A percentile compares a stretch with the other conserved stretches of the same genome.
phyloP scores from a whole-genome alignment of 2,888 invertebrate species.

The Crossocerus cetratus region DNA sequence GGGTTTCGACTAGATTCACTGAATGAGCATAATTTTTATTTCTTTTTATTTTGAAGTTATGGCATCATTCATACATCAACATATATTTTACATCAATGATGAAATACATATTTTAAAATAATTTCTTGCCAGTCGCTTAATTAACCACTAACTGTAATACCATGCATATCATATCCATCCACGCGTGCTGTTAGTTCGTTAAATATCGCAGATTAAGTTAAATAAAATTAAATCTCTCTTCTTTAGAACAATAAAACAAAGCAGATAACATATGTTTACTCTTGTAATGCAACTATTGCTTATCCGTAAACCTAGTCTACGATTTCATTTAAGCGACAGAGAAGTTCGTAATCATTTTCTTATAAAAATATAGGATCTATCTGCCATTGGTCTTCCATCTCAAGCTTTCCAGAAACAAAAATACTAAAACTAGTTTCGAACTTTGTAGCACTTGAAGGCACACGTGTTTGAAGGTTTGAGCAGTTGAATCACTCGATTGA shows the following conservation, averaged over 20 bases:
- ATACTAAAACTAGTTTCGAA: background rate
- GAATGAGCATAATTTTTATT: too few relatives aligned
- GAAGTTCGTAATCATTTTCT: background rate
- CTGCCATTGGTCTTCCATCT: background rate
- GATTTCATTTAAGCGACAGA: background rate
- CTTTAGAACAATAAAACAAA: too few relatives aligned
- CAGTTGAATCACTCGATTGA: background rate
- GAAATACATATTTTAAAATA: too few relatives aligned
- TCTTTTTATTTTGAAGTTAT: too few relatives aligned
- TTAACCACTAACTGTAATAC: background rate
- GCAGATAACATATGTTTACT: too few relatives aligned
- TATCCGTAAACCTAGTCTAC: background rate
- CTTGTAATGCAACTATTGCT: background rate
- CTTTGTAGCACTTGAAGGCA: constrained; percentile 28
- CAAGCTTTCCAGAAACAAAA: background rate
- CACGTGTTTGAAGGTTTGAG: constrained; percentile 1
- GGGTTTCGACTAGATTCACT: too few relatives aligned
- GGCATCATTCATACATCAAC: too few relatives aligned
- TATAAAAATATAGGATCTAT: constrained; percentile 5
- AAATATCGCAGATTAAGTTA: too few relatives aligned
- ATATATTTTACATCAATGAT: too few relatives aligned
- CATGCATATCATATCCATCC: background rate
- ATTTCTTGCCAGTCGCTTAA: too few relatives aligned
- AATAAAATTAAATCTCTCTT: too few relatives aligned
- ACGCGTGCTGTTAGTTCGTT: too few relatives aligned